Percentiles rank a stretch among this genome's conserved stretches.
Evolutionary conservation across 2,113 vertebrate genomes (phyloP).

Genomic region (Eonycteris spelaea): DNA sequence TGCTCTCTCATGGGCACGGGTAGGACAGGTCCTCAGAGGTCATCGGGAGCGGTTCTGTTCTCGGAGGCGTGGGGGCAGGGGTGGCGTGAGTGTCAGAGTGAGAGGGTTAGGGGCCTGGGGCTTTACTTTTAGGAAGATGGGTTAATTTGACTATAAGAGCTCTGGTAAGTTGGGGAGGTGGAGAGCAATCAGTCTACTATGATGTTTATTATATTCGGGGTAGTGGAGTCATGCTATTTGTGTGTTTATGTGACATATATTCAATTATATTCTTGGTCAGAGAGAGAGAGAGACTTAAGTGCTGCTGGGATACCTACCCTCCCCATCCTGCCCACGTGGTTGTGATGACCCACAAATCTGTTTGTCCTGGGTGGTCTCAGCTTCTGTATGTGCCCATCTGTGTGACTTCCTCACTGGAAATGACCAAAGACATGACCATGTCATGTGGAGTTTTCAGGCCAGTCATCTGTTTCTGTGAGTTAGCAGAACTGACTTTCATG

Average conservation of each 20-base stretch:
- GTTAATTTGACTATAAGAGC: background rate
- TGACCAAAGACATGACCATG: fast-evolving
- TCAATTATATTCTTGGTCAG: background rate
- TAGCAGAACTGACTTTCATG: background rate
- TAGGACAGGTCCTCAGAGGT: no score
- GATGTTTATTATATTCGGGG: fast-evolving
- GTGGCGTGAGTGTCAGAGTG: fast-evolving
- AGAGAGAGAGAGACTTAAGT: background rate
- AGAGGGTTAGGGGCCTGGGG: background rate
- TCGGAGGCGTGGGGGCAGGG: background rate
- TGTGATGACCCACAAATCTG: background rate
- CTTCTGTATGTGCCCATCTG: fast-evolving
- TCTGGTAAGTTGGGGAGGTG: background rate
- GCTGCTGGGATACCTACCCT: background rate
- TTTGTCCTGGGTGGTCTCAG: background rate
- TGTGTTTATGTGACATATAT: fast-evolving
- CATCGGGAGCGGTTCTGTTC: background rate
- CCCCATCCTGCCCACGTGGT: background rate
- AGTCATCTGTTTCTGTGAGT: background rate
- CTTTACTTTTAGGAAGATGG: background rate
- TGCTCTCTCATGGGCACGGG: fast-evolving
- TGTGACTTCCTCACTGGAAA: background rate
- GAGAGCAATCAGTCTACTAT: background rate
- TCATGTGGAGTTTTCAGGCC: background rate
- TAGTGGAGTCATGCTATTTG: fast-evolving